Evolutionary conservation across 2,888 invertebrate genomes (phyloP), one percentile per base, ranked within the genome.

Genomic region (Enchytraeus crypticus): DNA sequence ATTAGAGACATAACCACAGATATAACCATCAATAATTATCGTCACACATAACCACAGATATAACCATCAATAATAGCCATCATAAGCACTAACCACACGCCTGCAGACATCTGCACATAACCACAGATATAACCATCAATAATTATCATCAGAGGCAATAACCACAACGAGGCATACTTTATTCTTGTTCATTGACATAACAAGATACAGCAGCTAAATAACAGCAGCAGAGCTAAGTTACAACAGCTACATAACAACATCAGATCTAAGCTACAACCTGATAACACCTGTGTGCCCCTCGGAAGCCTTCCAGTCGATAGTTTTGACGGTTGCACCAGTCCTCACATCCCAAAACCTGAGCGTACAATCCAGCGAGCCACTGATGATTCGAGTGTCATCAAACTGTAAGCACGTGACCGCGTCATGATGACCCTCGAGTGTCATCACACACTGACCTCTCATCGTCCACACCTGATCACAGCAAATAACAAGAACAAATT

Each of bases 201-300:
- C n/a, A n/a, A n/a, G n/a, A n/a, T n/a, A n/a, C n/a, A n/a, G n/a
- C n/a, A n/a, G 1, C 27, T 30, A 27, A n/a, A 46, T 14, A 4
- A 29, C 18, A 55, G 14, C 23, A 26, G 43, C 11, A n/a, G 11
- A 27, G 21, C 27, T 4, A 34, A 26, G 51, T 34, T 30, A 46
- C 34, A 53, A 34, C 26, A 14, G 14, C 30, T 38, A 38, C 38
- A 38, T 11, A 38, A 38, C 8, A 38, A 38, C 38, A 38, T 38
- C 38, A 38, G 18, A 38, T 38, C 18, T 38, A 18, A 38, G 38
- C 49, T 49, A 8, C 11, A 63, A 77, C 75, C 80, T 73, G 32
- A 81, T 79, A n/a, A 82, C 81, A 38, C 81, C 81, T 34, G 82
- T 82, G 70, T 82, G 82, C n/a, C 82, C 82, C 69, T 82, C 82